Percentiles rank a stretch among this genome's conserved stretches.
phyloP scores from a whole-genome alignment of 2,888 invertebrate genomes.

The Kryphioiulus occultus region DNA sequence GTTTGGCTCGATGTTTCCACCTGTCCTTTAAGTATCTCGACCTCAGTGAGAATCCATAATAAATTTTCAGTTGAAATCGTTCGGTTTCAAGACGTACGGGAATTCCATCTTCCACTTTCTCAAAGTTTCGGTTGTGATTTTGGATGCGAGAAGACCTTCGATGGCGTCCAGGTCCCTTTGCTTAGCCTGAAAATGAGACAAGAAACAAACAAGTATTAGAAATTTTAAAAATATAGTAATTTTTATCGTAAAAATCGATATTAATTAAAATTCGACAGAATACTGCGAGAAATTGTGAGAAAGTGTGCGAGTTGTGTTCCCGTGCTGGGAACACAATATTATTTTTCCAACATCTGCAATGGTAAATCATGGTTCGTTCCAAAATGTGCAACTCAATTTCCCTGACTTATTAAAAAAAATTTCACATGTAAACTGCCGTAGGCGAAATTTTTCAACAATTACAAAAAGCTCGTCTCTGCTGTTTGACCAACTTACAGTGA shows the following conservation, averaged over 20 bases:
- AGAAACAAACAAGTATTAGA: not conserved
- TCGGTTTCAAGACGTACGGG: not conserved
- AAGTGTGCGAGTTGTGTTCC: no score
- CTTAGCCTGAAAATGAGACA: constrained; percentile 50
- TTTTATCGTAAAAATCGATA: no score
- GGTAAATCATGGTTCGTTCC: no score
- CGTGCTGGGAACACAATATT: no score
- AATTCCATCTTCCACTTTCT: constrained; percentile 4
- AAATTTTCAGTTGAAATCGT: not conserved
- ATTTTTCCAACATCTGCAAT: no score
- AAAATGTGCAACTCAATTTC: no score
- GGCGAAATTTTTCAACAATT: no score
- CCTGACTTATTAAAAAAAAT: not conserved
- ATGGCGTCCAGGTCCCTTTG: constrained; percentile 50
- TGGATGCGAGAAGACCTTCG: constrained; percentile 25
- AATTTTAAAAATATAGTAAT: not conserved
- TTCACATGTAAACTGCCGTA: not conserved
- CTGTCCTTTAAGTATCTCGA: not conserved
- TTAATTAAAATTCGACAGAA: not conserved
- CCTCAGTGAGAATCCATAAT: not conserved
- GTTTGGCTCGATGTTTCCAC: not conserved
- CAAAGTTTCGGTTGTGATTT: constrained; percentile 24
- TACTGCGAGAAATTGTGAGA: no score
- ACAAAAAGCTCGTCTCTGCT: not conserved
- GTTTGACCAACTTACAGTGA: constrained; percentile 44